Base-by-base conservation (phyloP, 2,113 vertebrate species). In the Aleadryas rufinucha region DNA sequence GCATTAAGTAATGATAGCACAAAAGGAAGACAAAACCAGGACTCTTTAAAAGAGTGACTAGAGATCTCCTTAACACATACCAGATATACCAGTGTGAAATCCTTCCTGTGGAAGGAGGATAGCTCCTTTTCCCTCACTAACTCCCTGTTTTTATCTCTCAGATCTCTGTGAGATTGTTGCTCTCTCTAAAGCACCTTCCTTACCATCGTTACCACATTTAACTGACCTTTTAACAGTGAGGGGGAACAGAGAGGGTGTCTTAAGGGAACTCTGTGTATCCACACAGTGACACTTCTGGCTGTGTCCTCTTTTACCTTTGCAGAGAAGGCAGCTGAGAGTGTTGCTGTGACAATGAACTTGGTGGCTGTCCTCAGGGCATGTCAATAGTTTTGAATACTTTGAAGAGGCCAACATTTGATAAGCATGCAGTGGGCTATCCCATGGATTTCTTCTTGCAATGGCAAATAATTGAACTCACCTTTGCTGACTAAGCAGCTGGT, bases 401-500 rank as follows among this genome's bases (percentile, higher is more conserved):
- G 56, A 89, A 11, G 57, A 52, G 75, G 56, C 24, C 69, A 83
- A 31, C 10, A 39, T 50, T 90, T 88, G 82, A 81, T 69, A 90
- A 93, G 74, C 31, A 14, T 28, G 52, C 37, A 63, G 27, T 93
- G 80, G 85, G 45, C 45, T 71, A 59, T 97, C 88, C 81, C 39
- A 30, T 37, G 68, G 68, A 96, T 91, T 84, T 86, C 27, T 56
- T 92, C 87, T 63, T 80, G 39, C 68, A 60, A 41, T 89, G 90
- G 75, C 91, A 96, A 97, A 97, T 80, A 91, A 68, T 64, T 81
- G 80, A 77, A 87, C 66, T 90, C 35, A 75, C 74, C 80, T 95
- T 88, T 97, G 97, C 97, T 98, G 97, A 98, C 92, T 93, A 95
- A 97, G 91, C 95, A 92, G 64, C 80, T 89, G 18, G 17, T 66